Conservation (phyloP, 2,797 vertebrate species). For the Alauda arvensis region DNA sequence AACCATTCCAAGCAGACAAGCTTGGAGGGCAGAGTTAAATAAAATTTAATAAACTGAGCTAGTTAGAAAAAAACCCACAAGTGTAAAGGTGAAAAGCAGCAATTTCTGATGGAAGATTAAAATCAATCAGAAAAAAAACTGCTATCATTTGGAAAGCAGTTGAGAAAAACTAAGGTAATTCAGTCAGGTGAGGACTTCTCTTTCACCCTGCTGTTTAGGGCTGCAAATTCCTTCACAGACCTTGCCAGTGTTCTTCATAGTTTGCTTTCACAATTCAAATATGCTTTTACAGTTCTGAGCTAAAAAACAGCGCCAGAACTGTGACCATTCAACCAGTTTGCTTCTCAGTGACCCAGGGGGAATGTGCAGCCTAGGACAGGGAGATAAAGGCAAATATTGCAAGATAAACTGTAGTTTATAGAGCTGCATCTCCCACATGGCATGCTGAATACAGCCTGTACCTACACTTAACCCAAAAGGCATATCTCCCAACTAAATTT, state of each 20-base stretch:
- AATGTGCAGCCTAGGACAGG: background rate
- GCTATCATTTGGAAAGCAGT: background rate
- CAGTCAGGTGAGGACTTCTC: background rate
- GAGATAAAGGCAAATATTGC: background rate
- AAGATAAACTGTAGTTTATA: background rate
- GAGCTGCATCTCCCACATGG: background rate
- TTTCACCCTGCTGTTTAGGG: background rate
- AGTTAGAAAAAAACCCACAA: background rate
- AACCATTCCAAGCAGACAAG: background rate
- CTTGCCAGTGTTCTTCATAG: background rate
- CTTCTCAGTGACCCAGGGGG: background rate
- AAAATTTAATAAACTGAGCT: constrained; percentile 22
- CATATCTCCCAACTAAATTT: background rate
- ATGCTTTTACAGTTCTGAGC: background rate
- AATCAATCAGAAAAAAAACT: background rate
- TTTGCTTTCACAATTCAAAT: background rate
- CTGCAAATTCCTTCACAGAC: background rate
- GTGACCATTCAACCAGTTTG: background rate
- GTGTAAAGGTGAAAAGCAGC: background rate
- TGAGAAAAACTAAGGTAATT: background rate
- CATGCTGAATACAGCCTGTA: background rate
- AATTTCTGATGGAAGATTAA: background rate
- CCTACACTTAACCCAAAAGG: background rate
- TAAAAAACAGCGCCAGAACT: background rate
- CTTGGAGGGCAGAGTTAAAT: background rate